Evolutionary conservation across 2,888 invertebrate genomes (phyloP).

Genomic region (Oxycera nigricornis): DNA sequence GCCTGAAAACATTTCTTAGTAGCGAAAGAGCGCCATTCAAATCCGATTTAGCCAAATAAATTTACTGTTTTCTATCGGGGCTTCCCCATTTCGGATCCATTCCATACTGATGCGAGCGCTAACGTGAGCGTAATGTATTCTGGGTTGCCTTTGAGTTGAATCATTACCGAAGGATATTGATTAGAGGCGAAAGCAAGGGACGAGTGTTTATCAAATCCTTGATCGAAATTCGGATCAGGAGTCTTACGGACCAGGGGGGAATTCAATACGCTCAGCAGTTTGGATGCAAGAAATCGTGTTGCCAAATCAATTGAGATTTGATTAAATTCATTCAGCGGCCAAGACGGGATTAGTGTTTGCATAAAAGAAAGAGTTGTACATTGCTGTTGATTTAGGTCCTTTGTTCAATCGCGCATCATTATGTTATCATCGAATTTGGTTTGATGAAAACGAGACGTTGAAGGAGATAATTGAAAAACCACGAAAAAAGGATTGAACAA

Average conservation of each 20-base stretch:
- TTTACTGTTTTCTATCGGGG: slow-evolving; percentile 21
- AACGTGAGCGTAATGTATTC: slow-evolving; percentile 8
- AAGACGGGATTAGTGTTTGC: background rate
- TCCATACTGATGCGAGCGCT: background rate
- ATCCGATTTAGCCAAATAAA: slow-evolving; percentile 30
- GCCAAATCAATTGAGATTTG: slow-evolving; percentile 7
- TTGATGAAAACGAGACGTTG: background rate
- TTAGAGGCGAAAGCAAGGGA: slow-evolving; percentile 26
- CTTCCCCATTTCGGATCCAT: background rate
- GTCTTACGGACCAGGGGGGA: background rate
- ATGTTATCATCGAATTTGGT: background rate
- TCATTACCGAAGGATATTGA: slow-evolving; percentile 38
- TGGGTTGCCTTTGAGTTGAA: slow-evolving; percentile 20
- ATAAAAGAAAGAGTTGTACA: background rate
- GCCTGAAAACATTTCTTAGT: slow-evolving; percentile 7
- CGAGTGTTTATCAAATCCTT: slow-evolving; percentile 36
- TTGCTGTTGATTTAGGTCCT: background rate
- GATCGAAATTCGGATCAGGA: slow-evolving; percentile 32
- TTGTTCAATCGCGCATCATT: background rate
- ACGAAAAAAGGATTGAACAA: background rate
- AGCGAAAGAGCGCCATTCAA: slow-evolving; percentile 22
- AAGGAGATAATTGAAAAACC: background rate
- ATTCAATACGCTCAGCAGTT: background rate
- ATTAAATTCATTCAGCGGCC: background rate
- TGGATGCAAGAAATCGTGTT: background rate